Base-by-base conservation (phyloP, 2,888 invertebrate genomes). In the Orchestes rusci region DNA sequence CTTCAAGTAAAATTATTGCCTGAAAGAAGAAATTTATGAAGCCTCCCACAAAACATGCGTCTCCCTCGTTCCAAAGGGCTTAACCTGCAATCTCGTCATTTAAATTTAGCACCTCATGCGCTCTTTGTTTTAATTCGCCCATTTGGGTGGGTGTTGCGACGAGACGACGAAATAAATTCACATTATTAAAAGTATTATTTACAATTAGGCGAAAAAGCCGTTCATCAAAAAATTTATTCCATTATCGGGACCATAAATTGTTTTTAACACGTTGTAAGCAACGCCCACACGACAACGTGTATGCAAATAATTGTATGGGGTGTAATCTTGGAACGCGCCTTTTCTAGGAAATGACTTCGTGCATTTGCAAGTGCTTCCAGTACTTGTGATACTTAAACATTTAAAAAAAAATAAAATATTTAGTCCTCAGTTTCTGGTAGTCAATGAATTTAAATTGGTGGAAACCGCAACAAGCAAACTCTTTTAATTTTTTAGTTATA, bases 131-230 rank as follows among this genome's bases (percentile, higher is more conserved):
- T 39, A 43, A 39, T 43, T 39, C 39, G 43, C 28, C 2, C n/a
- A 12, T 18, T 43, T 48, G 48, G 43, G 48, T 39, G 43, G 43
- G 10, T 23, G 7, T 30, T 30, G 37, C 43, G 27, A 29, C 41
- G 38, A 28, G 19, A 35, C 39, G 36, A 20, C 40, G 12, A 44
- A 48, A 48, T 48, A 48, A 48, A 45, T 48, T 45, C 45, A 39
- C 48, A 34, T 48, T 48, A 48, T 48, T 48, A 49, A 49, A 49
- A 45, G 49, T 49, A 49, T 49, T 49, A 49, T 49, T 49, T 49
- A 49, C 49, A 49, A 49, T 49, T 49, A 49, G 49, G 39, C 36
- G 41, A 42, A 39, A 49, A 41, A 27, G 49, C 39, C 38, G 45
- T 49, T 49, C 43, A 45, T 49, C 49, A 49, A 45, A 49, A 49